Percentiles rank a stretch among this genome's conserved stretches.
phyloP scores from a whole-genome alignment of 2,113 vertebrate genomes.

The Pollachius pollachius region DNA sequence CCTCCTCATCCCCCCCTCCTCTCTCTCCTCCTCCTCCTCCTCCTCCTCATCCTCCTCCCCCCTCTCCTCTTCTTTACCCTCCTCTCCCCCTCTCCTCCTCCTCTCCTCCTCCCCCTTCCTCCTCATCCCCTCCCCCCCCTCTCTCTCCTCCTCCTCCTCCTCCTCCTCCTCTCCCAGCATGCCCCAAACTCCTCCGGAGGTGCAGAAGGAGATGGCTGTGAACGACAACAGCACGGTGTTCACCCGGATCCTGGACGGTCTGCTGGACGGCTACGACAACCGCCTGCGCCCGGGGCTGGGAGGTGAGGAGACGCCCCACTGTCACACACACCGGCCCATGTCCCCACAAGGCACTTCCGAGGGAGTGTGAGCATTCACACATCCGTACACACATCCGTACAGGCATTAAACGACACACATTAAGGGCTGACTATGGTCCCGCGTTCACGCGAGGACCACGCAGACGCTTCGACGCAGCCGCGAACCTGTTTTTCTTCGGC shows the following conservation, averaged over 20 bases:
- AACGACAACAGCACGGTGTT: conserved; percentile 94
- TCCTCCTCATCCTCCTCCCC: not conserved
- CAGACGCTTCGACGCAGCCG: too few species aligned
- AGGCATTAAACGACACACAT: too few species aligned
- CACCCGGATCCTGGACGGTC: conserved; percentile 88
- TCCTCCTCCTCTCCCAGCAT: conserved; percentile 27
- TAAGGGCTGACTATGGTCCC: too few species aligned
- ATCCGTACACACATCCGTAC: too few species aligned
- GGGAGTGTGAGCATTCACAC: too few species aligned
- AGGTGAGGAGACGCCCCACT: conserved; percentile 45
- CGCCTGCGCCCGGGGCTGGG: conserved; percentile 83
- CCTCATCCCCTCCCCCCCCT: not conserved
- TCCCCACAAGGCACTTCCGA: too few species aligned
- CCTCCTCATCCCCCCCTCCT: not conserved
- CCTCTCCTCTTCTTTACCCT: not conserved
- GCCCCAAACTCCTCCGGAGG: conserved; percentile 37
- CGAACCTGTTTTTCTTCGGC: too few species aligned
- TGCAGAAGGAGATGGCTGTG: conserved; percentile 45
- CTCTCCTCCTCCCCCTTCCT: too few species aligned
- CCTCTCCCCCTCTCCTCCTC: not conserved
- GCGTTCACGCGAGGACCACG: too few species aligned
- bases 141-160: not conserved
- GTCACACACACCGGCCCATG: too few species aligned
- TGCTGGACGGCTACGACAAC: conserved; percentile 92
- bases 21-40: not conserved